phyloP scores from a whole-genome alignment of 1,140 invertebrate genomes.

The Plodia interpunctella region DNA sequence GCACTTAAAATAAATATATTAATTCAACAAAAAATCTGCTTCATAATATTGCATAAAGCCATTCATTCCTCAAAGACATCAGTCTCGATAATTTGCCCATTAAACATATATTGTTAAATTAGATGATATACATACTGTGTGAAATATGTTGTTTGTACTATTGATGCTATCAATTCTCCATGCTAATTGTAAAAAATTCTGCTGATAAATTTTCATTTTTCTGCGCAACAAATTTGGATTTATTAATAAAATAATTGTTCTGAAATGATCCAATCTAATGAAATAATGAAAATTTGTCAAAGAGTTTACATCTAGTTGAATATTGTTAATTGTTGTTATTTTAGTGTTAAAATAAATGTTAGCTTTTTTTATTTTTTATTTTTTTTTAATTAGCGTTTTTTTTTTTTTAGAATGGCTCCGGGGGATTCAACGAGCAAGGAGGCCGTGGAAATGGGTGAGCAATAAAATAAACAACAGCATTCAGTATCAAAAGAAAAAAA shows the following conservation, averaged over 20 bases:
- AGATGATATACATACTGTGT: neutral
- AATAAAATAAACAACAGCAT: neutral
- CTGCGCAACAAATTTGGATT: neutral
- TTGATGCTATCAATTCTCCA: conserved; percentile 23
- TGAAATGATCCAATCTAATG: neutral
- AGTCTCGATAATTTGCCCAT: neutral
- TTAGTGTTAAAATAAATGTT: conserved; percentile 41
- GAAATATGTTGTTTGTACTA: conserved; percentile 12
- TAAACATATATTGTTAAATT: neutral
- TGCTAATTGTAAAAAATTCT: conserved; percentile 10
- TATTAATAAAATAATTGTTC: neutral
- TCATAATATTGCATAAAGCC: too few relatives aligned
- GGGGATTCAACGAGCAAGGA: conserved; percentile 83
- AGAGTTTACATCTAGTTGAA: conserved; percentile 24
- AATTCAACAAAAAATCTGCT: too few relatives aligned
- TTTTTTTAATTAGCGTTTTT: conserved; percentile 76
- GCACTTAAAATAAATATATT: neutral
- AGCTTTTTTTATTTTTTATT: conserved; percentile 63
- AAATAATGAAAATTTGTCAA: neutral
- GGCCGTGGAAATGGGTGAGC: conserved; percentile 86
- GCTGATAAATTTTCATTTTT: conserved; percentile 21
- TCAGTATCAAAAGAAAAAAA: too few relatives aligned
- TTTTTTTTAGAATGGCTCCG: conserved; percentile 89
- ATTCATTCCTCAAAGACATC: too few relatives aligned
- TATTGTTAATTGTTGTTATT: conserved; percentile 26